Evolutionary conservation across 2,113 vertebrate genomes (phyloP), one percentile per base, ranked within the genome.

Genomic region (Geococcyx californianus): DNA sequence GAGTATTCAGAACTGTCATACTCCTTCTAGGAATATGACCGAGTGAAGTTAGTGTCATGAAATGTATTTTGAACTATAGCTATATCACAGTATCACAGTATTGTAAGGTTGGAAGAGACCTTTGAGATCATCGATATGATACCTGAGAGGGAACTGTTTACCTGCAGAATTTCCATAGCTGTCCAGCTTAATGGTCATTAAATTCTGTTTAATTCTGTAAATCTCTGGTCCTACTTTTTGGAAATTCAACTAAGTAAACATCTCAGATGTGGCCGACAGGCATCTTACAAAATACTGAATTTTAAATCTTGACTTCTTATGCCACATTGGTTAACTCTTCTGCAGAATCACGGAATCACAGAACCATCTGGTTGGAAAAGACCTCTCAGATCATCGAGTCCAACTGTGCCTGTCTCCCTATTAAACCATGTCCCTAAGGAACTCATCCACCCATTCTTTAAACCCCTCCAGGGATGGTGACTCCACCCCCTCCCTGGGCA

Each of bases 1-100:
- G 4, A 69, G 36, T 54, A 77, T 90, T 93, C 40, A 95, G 79
- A 94, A 93, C 26, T 34, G 21, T 76, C 59, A 38, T 86, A 62
- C 20, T 83, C 92, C 40, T 96, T 94, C 93, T 94, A 96, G 92
- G 92, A 96, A 95, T 25, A 60, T 5, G 26, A 77, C 4, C 40
- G 62, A 88, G 24, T 42, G 26, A 95, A 97, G 20, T 28, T 34
- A 49, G 24, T 56, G 15, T 36, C 21, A 77, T 31, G 74, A 91
- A 88, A 90, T 36, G 42, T 16, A 16, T 88, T 54, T 74, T 77
- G 18, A 77, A 52, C 23, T 36, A 55, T 25, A 45, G 28, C 1
- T 68, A 52, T 54, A n/a, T n/a, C n/a, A n/a, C n/a, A n/a, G n/a
- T n/a, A n/a, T n/a, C n/a, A n/a, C n/a, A n/a, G n/a, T n/a, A n/a